Percentiles rank a stretch among this genome's conserved stretches.
These are phyloP conservation scores for Vultur gryphus DNA, from an alignment of 2,797 vertebrate genomes.

Conservation along the genomic window DNA sequence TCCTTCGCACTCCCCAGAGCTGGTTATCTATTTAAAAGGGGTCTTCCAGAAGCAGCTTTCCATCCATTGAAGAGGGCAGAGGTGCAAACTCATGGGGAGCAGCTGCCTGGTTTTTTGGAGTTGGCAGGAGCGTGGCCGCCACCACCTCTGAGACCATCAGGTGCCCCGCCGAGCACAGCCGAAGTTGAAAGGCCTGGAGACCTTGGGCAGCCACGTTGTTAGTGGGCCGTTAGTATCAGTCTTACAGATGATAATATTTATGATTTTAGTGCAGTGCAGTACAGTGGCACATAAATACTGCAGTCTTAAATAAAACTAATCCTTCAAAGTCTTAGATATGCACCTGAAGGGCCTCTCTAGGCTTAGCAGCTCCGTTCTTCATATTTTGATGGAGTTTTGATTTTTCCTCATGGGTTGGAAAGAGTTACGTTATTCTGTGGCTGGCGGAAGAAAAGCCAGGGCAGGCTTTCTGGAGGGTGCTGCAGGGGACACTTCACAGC, in stretches of 20 bases:
- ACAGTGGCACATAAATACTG: not conserved
- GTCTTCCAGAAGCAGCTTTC: not conserved
- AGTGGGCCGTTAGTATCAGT: not conserved
- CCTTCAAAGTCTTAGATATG: not conserved
- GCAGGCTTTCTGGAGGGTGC: not conserved
- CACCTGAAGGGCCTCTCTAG: not conserved
- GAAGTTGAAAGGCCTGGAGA: not conserved
- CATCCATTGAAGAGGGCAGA: not conserved
- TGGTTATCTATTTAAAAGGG: not conserved
- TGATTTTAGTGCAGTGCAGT: not conserved
- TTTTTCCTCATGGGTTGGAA: not conserved
- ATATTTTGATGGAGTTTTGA: not conserved
- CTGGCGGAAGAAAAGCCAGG: not conserved
- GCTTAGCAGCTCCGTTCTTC: not conserved
- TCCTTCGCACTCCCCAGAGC: not conserved
- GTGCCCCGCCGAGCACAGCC: not conserved
- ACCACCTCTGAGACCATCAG: not conserved
- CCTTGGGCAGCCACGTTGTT: not conserved
- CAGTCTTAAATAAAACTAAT: not conserved
- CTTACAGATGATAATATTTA: not conserved
- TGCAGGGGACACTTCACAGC: not conserved
- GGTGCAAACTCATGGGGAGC: not conserved
- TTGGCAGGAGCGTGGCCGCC: fast-evolving
- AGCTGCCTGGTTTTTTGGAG: not conserved
- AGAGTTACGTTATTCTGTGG: not conserved